Conservation (phyloP, 2,888 invertebrate species). For the Megaustenia siamemsis region DNA sequence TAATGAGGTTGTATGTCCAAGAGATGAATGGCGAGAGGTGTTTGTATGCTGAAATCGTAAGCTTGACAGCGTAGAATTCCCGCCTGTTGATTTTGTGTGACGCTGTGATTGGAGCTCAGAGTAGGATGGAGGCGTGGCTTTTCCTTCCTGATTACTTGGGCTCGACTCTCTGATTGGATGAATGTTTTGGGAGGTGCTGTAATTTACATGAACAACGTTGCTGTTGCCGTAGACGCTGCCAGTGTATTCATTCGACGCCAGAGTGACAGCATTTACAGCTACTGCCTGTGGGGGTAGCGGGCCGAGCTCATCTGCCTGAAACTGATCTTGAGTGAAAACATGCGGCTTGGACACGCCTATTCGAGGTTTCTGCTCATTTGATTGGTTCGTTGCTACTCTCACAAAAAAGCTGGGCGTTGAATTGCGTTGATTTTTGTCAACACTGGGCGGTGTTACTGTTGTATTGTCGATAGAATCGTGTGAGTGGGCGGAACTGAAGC, state of each 20-base stretch:
- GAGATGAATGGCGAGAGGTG: neutral
- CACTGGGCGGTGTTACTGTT: neutral
- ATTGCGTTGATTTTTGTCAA: slow-evolving; percentile 1
- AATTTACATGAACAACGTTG: neutral
- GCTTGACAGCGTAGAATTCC: neutral
- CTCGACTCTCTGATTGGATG: slow-evolving; percentile 8
- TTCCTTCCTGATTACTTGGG: slow-evolving; percentile 8
- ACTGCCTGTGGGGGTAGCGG: slow-evolving; percentile 44
- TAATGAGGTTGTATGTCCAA: neutral
- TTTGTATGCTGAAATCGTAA: neutral
- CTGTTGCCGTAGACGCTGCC: neutral
- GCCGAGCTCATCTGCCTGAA: slow-evolving; percentile 40
- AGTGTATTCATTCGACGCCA: slow-evolving; percentile 21
- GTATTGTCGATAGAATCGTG: neutral
- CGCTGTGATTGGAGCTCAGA: slow-evolving; percentile 39
- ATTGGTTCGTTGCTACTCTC: neutral
- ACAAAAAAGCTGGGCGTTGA: neutral
- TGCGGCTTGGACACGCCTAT: neutral
- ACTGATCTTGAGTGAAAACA: slow-evolving; percentile 1
- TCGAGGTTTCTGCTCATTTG: slow-evolving; percentile 5
- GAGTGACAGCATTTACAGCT: neutral
- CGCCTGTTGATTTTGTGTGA: neutral
- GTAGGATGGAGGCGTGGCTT: slow-evolving; percentile 40
- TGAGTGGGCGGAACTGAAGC: neutral
- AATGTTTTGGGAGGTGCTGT: neutral